Evolutionary conservation across 2,113 vertebrate genomes (phyloP).

Genomic region (Eira barbara): DNA sequence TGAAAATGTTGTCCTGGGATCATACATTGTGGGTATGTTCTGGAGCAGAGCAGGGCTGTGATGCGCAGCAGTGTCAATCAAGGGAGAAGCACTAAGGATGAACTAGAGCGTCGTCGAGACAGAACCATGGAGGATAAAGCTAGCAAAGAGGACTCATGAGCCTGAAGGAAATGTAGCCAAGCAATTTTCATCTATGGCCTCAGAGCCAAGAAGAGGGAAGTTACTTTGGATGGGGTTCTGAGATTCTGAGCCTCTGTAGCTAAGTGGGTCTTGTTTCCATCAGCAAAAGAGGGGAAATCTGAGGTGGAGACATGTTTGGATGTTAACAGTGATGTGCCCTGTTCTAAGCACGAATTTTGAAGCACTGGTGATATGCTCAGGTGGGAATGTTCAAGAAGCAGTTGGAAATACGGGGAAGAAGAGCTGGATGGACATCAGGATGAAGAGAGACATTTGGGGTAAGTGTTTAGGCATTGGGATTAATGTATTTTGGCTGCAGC

Average conservation of each 20-base stretch:
- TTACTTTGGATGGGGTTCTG: background rate
- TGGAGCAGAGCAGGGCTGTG: background rate
- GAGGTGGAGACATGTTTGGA: background rate
- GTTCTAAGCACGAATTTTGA: background rate
- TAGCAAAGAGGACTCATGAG: background rate
- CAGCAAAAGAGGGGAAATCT: background rate
- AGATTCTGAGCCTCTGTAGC: background rate
- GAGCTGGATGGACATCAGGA: background rate
- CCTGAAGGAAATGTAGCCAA: background rate
- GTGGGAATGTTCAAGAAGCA: background rate
- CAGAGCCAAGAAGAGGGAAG: background rate
- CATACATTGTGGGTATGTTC: background rate
- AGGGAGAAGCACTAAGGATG: background rate
- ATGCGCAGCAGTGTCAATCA: background rate
- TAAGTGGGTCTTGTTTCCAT: background rate
- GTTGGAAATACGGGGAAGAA: background rate
- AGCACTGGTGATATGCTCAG: background rate
- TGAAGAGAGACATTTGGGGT: background rate
- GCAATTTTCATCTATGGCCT: background rate
- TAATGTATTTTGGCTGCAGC: background rate
- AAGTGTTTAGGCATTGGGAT: background rate
- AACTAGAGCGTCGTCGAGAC: background rate
- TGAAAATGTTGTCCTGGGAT: background rate
- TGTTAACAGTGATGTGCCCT: background rate
- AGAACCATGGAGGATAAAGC: background rate